A percentile compares a stretch with the other conserved stretches of the same genome.
phyloP scores from a whole-genome alignment of 2,888 invertebrate species.

The Himalopsyche tibetana region DNA sequence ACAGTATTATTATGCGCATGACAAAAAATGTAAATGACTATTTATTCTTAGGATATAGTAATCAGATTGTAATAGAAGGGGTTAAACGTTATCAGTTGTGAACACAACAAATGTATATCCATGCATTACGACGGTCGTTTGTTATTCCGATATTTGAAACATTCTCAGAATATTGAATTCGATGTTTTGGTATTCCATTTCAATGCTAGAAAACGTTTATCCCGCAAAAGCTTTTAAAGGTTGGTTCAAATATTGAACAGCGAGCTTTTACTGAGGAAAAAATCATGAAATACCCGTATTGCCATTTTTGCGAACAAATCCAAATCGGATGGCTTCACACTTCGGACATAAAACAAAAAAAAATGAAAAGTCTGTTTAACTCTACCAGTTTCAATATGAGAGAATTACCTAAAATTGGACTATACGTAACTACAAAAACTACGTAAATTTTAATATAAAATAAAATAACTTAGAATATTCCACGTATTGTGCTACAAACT shows the following conservation, averaged over 20 bases:
- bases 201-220: conserved; percentile 38
- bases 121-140: conserved; percentile 28
- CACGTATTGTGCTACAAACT: no score
- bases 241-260: conserved; percentile 28
- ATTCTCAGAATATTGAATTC: conserved; percentile 35
- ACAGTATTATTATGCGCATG: no score
- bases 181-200: conserved; percentile 33
- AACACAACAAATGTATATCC: not conserved
- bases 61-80: no score
- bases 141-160: conserved; percentile 27
- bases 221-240: conserved; percentile 15
- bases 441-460: no score
- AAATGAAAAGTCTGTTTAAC: not conserved
- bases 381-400: not conserved
- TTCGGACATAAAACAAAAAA: conserved; percentile 12
- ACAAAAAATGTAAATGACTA: no score
- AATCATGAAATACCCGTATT: not conserved
- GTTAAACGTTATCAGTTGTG: not conserved
- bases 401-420: no score
- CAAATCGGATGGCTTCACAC: not conserved
- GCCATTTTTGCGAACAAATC: conserved; percentile 24
- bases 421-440: no score
- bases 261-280: conserved; percentile 32
- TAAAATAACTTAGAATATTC: no score
- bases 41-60: no score